phyloP scores from a whole-genome alignment of 2,888 invertebrate species.

The Phyto melanocephala region DNA sequence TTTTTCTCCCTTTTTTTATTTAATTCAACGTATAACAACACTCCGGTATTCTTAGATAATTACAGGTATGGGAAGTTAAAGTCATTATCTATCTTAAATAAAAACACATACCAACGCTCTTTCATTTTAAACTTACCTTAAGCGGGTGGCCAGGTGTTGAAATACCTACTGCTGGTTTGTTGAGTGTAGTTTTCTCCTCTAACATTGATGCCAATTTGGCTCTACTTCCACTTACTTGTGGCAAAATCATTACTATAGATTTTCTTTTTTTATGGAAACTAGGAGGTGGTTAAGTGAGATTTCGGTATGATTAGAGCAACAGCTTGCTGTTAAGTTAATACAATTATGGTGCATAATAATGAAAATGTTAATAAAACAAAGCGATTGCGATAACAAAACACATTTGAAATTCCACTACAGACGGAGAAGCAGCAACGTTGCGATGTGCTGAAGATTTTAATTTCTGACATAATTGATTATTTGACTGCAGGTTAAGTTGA shows the following conservation, averaged over 20 bases:
- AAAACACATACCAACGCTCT: not conserved
- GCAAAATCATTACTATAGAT: slow-evolving; percentile 30
- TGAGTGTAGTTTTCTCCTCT: not conserved
- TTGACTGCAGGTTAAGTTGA: not conserved
- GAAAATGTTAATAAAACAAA: slow-evolving; percentile 28
- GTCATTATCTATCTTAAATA: too few species aligned
- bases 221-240: not conserved
- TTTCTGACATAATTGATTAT: slow-evolving; percentile 1
- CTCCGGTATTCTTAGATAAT: too few species aligned
- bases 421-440: not conserved
- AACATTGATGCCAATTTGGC: not conserved
- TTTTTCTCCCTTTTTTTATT: not conserved
- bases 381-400: not conserved
- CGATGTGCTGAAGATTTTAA: not conserved
- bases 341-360: slow-evolving; percentile 37
- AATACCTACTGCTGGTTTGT: not conserved
- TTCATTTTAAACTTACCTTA: slow-evolving; percentile 52
- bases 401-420: not conserved
- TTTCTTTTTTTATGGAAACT: not conserved
- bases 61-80: too few species aligned
- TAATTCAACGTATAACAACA: not conserved
- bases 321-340: slow-evolving; percentile 41
- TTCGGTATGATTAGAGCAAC: slow-evolving; percentile 25
- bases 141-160: slow-evolving; percentile 55
- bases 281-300: not conserved